Evolutionary conservation across 2,888 invertebrate species (phyloP), one percentile per base, ranked within the genome.

Genomic region (Eilema griseolum): DNA sequence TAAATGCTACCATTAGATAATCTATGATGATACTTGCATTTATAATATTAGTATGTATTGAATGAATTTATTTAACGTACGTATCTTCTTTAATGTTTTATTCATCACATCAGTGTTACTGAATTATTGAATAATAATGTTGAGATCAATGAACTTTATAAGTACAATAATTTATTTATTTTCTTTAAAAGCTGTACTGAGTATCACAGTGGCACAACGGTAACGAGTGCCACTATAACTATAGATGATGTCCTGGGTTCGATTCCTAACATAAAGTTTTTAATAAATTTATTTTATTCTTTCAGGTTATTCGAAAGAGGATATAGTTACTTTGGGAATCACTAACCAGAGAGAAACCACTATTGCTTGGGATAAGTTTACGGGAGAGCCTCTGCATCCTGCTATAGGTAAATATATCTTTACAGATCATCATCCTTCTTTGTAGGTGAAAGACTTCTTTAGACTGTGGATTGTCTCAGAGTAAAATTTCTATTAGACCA

Each of bases 331-430:
- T 31, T 95, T 99, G 71, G 99, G 99, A 61, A 97, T 99, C 70
- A 99, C 99, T 26, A 99, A 99, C 95, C 99, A 99, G 92, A 96
- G 99, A 68, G 99, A 99, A 95, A 99, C 99, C 0, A 99, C 99
- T 0, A 96, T 99, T 80, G 98, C 98, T 0, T 99, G 99, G 99
- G 99, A 99, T 91, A 97, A 97, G 82, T 93, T 94, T 0, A 99
- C 99, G 0, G 99, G 99, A 0, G 96, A 98, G 86, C 99, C 99
- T 0, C 94, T 99, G 28, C 97, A 98, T 91, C 99, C 99, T 90
- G 99, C 99, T 5, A 98, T 99, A 88, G 96, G 98, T 98, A 93
- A 91, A 89, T 88, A 62, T 12, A 14, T 8, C 10, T 46, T 69
- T n/a, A n/a, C 1, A 63, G 14, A 59, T 28, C 26, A 62, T 33